A percentile compares a stretch with the other conserved stretches of the same genome.
Evolutionary conservation across 2,113 vertebrate genomes (phyloP).

Genomic region (Chauna torquata): DNA sequence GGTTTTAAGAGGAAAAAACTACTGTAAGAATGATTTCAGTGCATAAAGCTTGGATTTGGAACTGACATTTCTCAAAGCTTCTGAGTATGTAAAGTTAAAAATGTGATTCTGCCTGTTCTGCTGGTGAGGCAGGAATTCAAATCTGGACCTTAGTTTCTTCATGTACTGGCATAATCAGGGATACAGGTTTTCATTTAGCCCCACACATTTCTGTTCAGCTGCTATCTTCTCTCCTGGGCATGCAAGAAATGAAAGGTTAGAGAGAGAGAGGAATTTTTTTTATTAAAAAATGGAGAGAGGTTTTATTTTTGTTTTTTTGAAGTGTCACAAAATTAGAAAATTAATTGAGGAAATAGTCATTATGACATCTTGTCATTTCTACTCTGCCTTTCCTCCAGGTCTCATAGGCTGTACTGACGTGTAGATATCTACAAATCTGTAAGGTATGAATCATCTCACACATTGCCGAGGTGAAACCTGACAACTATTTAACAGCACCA

Average conservation of each 20-base stretch:
- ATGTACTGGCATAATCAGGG: not conserved
- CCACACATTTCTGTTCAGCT: fast-evolving
- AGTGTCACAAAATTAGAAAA: not conserved
- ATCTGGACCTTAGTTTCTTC: not conserved
- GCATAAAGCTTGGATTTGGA: not conserved
- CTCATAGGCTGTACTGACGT: not conserved
- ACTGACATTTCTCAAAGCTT: not conserved
- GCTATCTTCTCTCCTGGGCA: not conserved
- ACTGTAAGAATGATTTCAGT: not conserved
- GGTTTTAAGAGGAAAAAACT: not conserved
- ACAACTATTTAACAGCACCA: constrained; percentile 19
- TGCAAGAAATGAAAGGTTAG: not conserved
- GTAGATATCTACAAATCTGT: constrained; percentile 17
- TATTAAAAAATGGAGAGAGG: not conserved
- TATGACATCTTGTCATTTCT: not conserved
- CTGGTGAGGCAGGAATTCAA: not conserved
- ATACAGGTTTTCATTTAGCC: not conserved
- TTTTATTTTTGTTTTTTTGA: not conserved
- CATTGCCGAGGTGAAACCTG: constrained; percentile 25
- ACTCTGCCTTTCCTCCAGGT: not conserved
- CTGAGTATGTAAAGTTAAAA: not conserved
- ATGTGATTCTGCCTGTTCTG: not conserved
- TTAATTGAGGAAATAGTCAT: not conserved
- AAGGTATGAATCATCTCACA: constrained; percentile 53
- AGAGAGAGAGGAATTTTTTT: not conserved